These are phyloP conservation scores for Vireo griseus DNA, from an alignment of 2,797 vertebrate genomes.

Conservation along the genomic window DNA sequence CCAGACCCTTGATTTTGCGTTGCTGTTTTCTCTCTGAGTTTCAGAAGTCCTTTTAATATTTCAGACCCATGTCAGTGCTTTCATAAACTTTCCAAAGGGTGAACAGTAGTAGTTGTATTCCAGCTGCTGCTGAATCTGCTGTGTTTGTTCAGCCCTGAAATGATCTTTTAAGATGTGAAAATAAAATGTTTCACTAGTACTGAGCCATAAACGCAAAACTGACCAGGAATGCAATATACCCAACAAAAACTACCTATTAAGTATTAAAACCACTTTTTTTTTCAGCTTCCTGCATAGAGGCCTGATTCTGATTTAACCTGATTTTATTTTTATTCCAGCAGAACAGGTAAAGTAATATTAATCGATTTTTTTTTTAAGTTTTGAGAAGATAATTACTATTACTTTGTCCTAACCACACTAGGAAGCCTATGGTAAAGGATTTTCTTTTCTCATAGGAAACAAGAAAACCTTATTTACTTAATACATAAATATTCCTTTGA, in stretches of 20 bases:
- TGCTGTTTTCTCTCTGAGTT: conserved; percentile 58
- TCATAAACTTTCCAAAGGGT: conserved; percentile 68
- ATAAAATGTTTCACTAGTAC: conserved; percentile 64
- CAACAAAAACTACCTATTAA: conserved; percentile 43
- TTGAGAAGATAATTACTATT: background rate
- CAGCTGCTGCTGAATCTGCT: conserved; percentile 65
- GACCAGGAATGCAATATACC: conserved; percentile 28
- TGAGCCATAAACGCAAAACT: conserved; percentile 60
- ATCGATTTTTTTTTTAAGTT: background rate
- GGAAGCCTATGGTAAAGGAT: background rate
- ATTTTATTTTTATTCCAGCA: background rate
- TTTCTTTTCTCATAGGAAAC: background rate
- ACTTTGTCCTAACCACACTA: background rate
- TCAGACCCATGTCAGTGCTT: conserved; percentile 50
- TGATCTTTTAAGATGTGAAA: conserved; percentile 72
- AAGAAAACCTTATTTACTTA: background rate
- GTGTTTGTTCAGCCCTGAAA: conserved; percentile 73
- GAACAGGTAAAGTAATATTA: background rate
- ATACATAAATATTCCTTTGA: background rate
- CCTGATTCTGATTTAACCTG: conserved; percentile 1
- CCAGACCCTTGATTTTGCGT: conserved; percentile 59
- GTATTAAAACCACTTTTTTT: conserved; percentile 1
- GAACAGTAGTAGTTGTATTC: conserved; percentile 66
- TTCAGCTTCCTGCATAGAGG: background rate
- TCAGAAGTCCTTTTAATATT: conserved; percentile 68